Base-by-base conservation (phyloP, 2,113 vertebrate species). In the Thinocorus orbignyianus region DNA sequence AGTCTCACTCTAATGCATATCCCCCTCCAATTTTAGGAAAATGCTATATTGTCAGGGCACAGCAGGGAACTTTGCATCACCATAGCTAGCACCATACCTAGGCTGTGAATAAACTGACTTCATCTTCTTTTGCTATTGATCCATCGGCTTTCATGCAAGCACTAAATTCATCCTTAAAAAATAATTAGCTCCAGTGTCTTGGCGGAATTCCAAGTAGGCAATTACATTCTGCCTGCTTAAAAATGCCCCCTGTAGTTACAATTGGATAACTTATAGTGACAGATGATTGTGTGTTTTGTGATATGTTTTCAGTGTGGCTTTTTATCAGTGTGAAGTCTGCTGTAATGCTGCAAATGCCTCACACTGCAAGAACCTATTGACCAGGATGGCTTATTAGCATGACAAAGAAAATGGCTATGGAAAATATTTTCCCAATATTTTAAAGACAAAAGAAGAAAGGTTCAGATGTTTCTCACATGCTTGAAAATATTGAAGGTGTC, bases 131-230 rank as follows among this genome's bases (percentile, higher is more conserved):
- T 73, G 89, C 91, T 81, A 77, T 90, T 91, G 89, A 95, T 92
- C 91, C 92, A 28, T 61, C 92, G 52, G 72, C 85, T 87, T 88
- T 91, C 91, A 62, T 57, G 81, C 49, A 2, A 90, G 80, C 46
- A 0, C 87, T 76, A 44, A 91, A 96, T 82, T 88, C 31, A 91
- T 81, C 92, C 86, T 88, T 78, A 93, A 88, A 93, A 97, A 96
- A 96, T 95, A 95, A 97, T 96, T 96, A 94, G 88, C 84, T 79
- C 70, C n/a, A 5, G 69, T 39, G 66, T 16, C 86, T 69, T 95
- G 95, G 96, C 79, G 41, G 84, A 82, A 76, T 77, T 86, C 94
- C 95, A 95, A 71, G 62, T 46, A 88, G 86, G 73, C 90, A 94
- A 69, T 92, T 94, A 91, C 79, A 42, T 92, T 78, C 51, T 92